A percentile compares a stretch with the other conserved stretches of the same genome.
Evolutionary conservation across 2,888 invertebrate species (phyloP).

Genomic region (Itoplectis maculator): DNA sequence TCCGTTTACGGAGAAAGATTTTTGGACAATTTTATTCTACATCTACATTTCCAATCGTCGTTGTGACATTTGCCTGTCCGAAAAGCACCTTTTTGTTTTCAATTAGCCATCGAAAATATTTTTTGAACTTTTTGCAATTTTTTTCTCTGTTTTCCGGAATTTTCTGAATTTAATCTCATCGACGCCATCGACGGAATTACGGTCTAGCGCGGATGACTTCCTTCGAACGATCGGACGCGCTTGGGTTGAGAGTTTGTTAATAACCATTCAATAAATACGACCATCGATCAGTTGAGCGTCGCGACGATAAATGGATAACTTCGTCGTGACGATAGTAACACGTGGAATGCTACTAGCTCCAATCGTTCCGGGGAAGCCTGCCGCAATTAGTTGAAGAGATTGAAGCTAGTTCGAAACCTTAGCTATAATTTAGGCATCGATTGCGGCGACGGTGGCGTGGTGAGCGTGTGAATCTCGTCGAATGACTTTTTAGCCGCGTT

Average conservation of each 20-base stretch:
- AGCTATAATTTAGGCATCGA: conserved; percentile 83
- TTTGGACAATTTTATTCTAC: background rate
- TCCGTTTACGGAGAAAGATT: conserved; percentile 4
- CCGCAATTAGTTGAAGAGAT: conserved; percentile 78
- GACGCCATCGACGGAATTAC: conserved; percentile 37
- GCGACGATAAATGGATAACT: conserved; percentile 15
- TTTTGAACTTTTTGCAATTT: conserved; percentile 21
- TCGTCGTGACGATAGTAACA: background rate
- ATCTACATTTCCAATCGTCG: background rate
- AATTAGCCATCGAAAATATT: conserved; percentile 2
- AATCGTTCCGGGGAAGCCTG: conserved; percentile 68
- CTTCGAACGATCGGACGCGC: conserved; percentile 66
- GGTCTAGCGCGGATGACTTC: conserved; percentile 51
- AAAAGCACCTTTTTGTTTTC: background rate
- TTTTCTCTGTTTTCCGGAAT: conserved; percentile 1
- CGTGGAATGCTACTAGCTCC: conserved; percentile 26
- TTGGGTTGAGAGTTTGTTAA: conserved; percentile 9
- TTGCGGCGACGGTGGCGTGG: conserved; percentile 83
- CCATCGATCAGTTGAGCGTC: conserved; percentile 1
- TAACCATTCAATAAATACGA: conserved; percentile 31
- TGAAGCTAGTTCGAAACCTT: conserved; percentile 80
- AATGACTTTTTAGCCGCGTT: conserved; percentile 90
- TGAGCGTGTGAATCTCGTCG: conserved; percentile 90
- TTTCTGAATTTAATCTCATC: conserved; percentile 26
- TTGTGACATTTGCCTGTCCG: background rate